phyloP scores from a whole-genome alignment of 2,888 invertebrate genomes.

The Geophilus truncorum region DNA sequence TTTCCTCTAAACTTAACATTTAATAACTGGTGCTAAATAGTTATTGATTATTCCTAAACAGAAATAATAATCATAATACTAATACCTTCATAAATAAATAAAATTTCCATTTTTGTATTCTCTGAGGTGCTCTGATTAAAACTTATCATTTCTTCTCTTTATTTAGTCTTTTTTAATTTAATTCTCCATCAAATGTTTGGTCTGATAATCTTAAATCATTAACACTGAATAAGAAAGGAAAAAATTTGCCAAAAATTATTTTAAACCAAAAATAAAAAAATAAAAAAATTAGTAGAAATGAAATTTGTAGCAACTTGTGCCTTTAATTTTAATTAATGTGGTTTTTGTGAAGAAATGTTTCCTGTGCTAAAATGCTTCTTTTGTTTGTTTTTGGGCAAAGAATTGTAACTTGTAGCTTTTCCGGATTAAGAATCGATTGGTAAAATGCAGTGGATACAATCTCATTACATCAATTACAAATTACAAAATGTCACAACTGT shows the following conservation, averaged over 20 bases:
- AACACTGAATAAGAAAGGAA: neutral
- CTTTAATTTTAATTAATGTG: conserved; percentile 4
- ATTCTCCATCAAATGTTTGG: neutral
- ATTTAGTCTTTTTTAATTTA: neutral
- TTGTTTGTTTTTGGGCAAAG: neutral
- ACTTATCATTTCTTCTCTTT: neutral
- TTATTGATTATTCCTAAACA: neutral
- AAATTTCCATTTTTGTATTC: neutral
- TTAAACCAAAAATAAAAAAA: neutral
- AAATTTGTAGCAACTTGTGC: conserved; percentile 20
- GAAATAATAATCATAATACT: neutral
- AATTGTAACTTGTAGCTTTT: neutral
- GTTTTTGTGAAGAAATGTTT: conserved; percentile 12
- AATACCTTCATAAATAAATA: neutral
- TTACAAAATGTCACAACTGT: too few species aligned
- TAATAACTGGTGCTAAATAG: neutral
- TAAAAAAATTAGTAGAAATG: neutral
- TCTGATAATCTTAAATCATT: neutral
- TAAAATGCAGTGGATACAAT: too few species aligned
- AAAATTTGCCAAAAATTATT: neutral
- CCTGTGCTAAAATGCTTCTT: neutral
- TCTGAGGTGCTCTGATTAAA: neutral
- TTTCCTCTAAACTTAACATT: neutral
- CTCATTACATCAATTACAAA: too few species aligned
- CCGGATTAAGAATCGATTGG: neutral